These are phyloP conservation scores for Cossypha caffra DNA, from an alignment of 2,797 vertebrate species.

Conservation along the genomic window DNA sequence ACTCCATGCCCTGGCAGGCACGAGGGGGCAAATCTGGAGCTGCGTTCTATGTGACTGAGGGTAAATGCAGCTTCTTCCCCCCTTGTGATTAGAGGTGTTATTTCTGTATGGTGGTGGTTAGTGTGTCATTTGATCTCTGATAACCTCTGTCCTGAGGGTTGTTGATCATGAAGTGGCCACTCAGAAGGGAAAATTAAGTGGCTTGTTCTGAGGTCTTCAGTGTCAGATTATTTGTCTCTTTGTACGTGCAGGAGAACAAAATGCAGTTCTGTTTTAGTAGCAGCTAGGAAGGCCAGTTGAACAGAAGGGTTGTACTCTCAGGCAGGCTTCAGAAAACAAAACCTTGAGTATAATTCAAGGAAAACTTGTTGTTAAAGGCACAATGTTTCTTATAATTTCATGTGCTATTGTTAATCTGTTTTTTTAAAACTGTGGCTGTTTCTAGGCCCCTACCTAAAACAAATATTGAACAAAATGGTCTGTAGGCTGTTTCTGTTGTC, in stretches of 20 bases:
- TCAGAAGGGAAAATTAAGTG: not conserved
- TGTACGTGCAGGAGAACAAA: not conserved
- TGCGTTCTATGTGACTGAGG: slow-evolving; percentile 96
- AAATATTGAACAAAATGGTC: not conserved
- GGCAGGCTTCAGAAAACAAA: not conserved
- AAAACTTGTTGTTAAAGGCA: not conserved
- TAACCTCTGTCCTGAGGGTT: not conserved
- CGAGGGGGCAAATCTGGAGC: slow-evolving; percentile 97
- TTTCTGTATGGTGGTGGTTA: not conserved
- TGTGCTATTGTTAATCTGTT: not conserved
- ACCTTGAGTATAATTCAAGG: not conserved
- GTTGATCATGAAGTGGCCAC: not conserved
- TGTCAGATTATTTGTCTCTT: not conserved
- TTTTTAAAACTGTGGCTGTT: not conserved
- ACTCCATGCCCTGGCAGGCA: slow-evolving; percentile 97
- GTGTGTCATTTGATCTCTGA: not conserved
- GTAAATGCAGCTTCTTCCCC: slow-evolving; percentile 53
- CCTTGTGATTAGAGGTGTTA: not conserved
- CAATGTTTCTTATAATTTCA: not conserved
- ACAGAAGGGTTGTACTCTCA: not conserved
- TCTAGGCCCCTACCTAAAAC: not conserved
- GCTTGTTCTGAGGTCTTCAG: not conserved
- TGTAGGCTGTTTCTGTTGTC: not conserved
- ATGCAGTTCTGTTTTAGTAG: not conserved
- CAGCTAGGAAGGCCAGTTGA: not conserved